phyloP scores from a whole-genome alignment of 2,113 vertebrate genomes.

The Seriola quinqueradiata region DNA sequence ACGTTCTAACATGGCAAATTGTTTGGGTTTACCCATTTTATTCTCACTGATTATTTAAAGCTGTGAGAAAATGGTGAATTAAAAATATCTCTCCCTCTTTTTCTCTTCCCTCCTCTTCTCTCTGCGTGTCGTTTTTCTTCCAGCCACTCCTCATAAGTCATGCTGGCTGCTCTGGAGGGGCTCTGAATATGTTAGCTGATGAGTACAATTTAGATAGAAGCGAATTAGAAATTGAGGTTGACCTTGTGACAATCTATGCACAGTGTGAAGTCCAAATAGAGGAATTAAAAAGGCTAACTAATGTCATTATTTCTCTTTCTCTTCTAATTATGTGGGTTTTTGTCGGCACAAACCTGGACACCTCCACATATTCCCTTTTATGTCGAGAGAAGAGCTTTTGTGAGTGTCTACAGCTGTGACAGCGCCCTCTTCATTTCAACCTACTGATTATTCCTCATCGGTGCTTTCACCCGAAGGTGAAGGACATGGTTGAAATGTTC shows the following conservation, averaged over 20 bases:
- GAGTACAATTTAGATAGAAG: constrained; percentile 66
- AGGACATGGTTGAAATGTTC: constrained; percentile 11
- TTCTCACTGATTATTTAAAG: constrained; percentile 6
- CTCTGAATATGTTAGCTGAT: constrained; percentile 50
- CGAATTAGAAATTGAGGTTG: constrained; percentile 70
- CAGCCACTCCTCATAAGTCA: constrained; percentile 21
- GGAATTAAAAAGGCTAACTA: constrained; percentile 59
- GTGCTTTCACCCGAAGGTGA: background rate
- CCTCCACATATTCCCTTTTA: constrained; percentile 3
- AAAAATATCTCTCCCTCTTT: background rate
- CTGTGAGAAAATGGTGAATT: constrained; percentile 12
- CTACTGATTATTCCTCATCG: constrained; percentile 35
- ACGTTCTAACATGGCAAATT: background rate
- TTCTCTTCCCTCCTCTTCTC: background rate
- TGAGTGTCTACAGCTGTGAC: constrained; percentile 17
- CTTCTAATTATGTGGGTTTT: constrained; percentile 38
- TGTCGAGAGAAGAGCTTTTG: constrained; percentile 18
- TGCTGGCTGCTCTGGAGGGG: constrained; percentile 33
- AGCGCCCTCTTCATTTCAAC: background rate
- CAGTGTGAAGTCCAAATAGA: constrained; percentile 54
- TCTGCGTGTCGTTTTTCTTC: background rate
- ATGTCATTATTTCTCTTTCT: constrained; percentile 58
- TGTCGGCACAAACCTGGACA: constrained; percentile 35
- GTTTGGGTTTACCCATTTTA: background rate
- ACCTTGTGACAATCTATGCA: constrained; percentile 55